Base-by-base conservation (phyloP, 1,140 invertebrate species). In the Nephotettix cincticeps region DNA sequence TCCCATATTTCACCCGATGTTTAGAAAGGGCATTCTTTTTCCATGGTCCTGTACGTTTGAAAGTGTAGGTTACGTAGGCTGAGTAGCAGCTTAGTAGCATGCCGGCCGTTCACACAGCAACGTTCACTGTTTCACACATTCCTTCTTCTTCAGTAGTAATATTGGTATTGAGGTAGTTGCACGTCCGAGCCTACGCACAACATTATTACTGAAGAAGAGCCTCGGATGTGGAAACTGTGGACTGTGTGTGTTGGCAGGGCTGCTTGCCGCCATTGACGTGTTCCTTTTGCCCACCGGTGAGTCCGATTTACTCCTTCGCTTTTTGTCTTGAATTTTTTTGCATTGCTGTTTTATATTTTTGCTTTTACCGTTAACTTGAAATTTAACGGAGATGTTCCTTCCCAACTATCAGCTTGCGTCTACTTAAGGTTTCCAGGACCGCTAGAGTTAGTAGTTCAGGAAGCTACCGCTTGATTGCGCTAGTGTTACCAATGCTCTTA, bases 71-170 rank as follows among this genome's bases (percentile, higher is more conserved):
- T n/a, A n/a, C n/a, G n/a, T n/a, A n/a, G n/a, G n/a, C n/a, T n/a
- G n/a, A n/a, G n/a, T n/a, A n/a, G n/a, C n/a, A n/a, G n/a, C n/a
- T n/a, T n/a, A n/a, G n/a, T n/a, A 6, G 32, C 32, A 36, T 36
- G 32, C 32, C 4, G 32, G 32, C 32, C 32, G 32, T 6, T 6
- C 32, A 4, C 56, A 61, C 14, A 14, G 56, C 56, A 61, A 27
- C 56, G 56, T 61, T 61, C 27, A 61, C 56, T 23, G 23, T 67
- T 67, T 43, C 23, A 67, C 64, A 67, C 64, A 67, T 67, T 43
- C 11, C 64, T 67, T 67, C 64, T 67, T 67, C 32, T 67, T 67
- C 64, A 67, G 64, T 67, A 67, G 64, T 67, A 67, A 43, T 45
- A 14, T n/a, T 43, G 6, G 3, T 19, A 9, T 45, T 40, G 64